Evolutionary conservation across 1,140 invertebrate genomes (phyloP), one percentile per base, ranked within the genome.

Genomic region (Diplogasteroides magnus): DNA sequence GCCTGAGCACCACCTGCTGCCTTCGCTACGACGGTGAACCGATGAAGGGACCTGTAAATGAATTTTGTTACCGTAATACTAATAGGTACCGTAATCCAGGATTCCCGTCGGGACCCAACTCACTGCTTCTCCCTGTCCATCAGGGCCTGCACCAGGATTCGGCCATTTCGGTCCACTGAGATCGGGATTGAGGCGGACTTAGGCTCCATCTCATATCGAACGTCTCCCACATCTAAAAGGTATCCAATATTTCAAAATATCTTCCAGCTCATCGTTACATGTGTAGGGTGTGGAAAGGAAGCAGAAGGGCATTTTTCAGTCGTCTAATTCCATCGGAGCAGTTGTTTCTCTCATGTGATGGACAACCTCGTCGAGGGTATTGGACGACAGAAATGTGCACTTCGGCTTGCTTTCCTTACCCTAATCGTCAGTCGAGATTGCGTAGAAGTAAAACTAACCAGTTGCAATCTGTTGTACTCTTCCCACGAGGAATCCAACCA

Each of bases 401-500:
- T n/a, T n/a, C n/a, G n/a, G n/a, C n/a, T n/a, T n/a, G n/a, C n/a
- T n/a, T n/a, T n/a, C n/a, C n/a, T n/a, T n/a, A n/a, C n/a, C n/a
- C n/a, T n/a, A n/a, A n/a, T n/a, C n/a, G n/a, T n/a, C n/a, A n/a
- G n/a, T n/a, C n/a, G n/a, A n/a, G n/a, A n/a, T n/a, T n/a, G n/a
- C n/a, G n/a, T n/a, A n/a, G 15, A 56, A 56, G 55, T 19, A 56
- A 56, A 48, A 31, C n/a, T 37, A 48, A 70, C 64, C 69, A n/a
- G 58, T 55, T 61, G 65, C 69, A 31, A 67, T 63, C 31, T 71
- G 69, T 32, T 77, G 75, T 29, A 76, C 60, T 29, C 68, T 67
- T 57, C 93, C 93, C 29, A 95, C 89, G 23, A 87, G 77, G 0
- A 90, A 88, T 1, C 91, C 93, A 25, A 89, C 86, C 0, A 89